Conservation (phyloP, 1,140 invertebrate genomes). For the Pteromalus puparum region DNA sequence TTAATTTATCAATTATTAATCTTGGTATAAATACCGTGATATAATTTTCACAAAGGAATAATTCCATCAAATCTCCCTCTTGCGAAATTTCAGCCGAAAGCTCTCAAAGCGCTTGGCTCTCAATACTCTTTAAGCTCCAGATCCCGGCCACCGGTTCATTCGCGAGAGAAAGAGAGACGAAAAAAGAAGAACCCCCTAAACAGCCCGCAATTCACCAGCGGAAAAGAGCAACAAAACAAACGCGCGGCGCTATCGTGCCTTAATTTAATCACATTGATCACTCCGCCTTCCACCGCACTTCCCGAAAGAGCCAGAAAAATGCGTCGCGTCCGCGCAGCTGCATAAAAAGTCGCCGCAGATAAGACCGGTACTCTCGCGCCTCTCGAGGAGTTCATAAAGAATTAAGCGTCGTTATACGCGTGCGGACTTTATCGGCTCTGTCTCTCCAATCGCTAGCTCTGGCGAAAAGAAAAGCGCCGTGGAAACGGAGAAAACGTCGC, state of each 20-base stretch:
- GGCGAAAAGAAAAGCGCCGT: constrained; percentile 2
- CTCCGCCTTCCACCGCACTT: neutral
- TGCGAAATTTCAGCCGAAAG: neutral
- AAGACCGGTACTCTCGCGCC: neutral
- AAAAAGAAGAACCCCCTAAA: neutral
- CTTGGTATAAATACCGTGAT: too few relatives aligned
- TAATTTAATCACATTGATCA: constrained; percentile 32
- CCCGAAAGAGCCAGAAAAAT: constrained; percentile 6
- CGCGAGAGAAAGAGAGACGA: neutral
- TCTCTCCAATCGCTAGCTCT: neutral
- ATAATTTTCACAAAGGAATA: neutral
- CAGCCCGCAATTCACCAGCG: neutral
- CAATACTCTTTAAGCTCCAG: neutral
- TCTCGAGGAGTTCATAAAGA: constrained; percentile 32
- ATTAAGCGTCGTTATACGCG: constrained; percentile 23
- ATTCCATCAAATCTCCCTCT: neutral
- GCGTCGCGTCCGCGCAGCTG: neutral
- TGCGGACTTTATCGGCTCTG: neutral
- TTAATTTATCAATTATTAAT: too few relatives aligned
- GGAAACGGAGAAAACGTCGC: neutral
- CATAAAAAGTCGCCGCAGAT: constrained; percentile 13
- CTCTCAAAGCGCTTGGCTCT: neutral
- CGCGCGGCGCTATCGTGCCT: neutral
- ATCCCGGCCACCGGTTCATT: neutral
- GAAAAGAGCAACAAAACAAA: neutral